These are phyloP conservation scores for Glossosoma conforme DNA, from an alignment of 1,140 invertebrate genomes.

Conservation along the genomic window DNA sequence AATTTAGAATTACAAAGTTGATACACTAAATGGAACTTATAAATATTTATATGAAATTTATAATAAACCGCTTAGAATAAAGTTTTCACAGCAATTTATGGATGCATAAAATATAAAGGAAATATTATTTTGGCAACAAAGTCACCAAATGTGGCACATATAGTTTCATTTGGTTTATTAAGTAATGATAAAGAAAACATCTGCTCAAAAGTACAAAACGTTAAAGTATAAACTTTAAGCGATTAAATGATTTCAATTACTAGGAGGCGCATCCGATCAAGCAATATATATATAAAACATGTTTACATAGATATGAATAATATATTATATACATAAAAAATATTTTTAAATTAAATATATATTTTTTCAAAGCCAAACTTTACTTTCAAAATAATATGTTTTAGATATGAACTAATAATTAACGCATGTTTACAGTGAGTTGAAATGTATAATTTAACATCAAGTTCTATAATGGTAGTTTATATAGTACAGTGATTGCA, in stretches of 20 bases:
- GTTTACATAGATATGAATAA: not conserved
- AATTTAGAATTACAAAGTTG: slow-evolving; percentile 12
- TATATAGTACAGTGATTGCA: no score
- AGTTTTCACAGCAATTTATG: slow-evolving; percentile 10
- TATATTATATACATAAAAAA: no score
- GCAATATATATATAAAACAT: no score
- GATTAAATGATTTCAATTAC: no score
- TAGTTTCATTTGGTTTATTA: slow-evolving; percentile 1
- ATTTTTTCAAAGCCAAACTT: no score
- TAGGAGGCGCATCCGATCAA: no score
- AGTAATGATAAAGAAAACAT: slow-evolving; percentile 1
- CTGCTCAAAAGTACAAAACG: not conserved
- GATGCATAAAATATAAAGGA: slow-evolving; percentile 5
- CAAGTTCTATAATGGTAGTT: no score
- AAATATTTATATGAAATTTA: slow-evolving; percentile 1
- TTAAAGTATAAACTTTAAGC: not conserved
- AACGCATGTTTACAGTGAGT: no score
- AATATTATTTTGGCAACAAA: slow-evolving; percentile 12
- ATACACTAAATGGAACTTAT: slow-evolving; percentile 6
- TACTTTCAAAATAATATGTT: no score
- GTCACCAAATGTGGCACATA: slow-evolving; percentile 12
- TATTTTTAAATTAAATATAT: no score
- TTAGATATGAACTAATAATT: no score
- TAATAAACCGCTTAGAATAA: not conserved
- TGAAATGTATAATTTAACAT: no score